Evolutionary conservation across 2,113 vertebrate genomes (phyloP), one percentile per base, ranked within the genome.

Genomic region (Heterotis niloticus): DNA sequence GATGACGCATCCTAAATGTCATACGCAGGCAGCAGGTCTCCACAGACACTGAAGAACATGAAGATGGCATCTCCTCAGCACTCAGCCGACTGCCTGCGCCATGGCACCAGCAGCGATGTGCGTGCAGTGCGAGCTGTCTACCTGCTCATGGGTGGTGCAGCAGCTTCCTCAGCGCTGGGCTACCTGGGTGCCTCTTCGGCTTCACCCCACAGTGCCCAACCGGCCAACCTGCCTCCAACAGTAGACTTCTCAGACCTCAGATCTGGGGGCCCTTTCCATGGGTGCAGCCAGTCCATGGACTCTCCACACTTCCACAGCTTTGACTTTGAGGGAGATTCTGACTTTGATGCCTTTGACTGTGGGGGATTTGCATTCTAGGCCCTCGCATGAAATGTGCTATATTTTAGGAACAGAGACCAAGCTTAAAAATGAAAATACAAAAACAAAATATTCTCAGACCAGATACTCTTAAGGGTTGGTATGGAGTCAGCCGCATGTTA

Each of bases 331-430:
- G 90, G 85, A 62, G 93, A 94, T 84, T 90, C 92, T 1, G 93
- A 94, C 85, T 94, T 93, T 72, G 93, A 94, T 44, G 88, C 88
- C 0, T 94, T 93, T 52, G 93, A 95, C 84, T 94, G 92, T 28
- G 93, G 93, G 68, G 92, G 91, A 17, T 94, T 94, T 69, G 89
- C 91, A 23, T 94, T 95, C 89, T 95, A 90, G 84, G n/a, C n/a
- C n/a, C n/a, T n/a, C n/a, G n/a, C n/a, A n/a, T n/a, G n/a, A n/a
- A n/a, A n/a, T n/a, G n/a, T n/a, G n/a, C n/a, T n/a, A 51, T 1
- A 12, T 2, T 51, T 51, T 70, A 10, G n/a, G n/a, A n/a, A n/a
- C n/a, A n/a, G n/a, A n/a, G n/a, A n/a, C n/a, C n/a, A n/a, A n/a
- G n/a, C n/a, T n/a, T n/a, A n/a, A n/a, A n/a, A n/a, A n/a, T n/a